Evolutionary conservation across 2,888 invertebrate species (phyloP).

Genomic region (Bembecia ichneumoniformis): DNA sequence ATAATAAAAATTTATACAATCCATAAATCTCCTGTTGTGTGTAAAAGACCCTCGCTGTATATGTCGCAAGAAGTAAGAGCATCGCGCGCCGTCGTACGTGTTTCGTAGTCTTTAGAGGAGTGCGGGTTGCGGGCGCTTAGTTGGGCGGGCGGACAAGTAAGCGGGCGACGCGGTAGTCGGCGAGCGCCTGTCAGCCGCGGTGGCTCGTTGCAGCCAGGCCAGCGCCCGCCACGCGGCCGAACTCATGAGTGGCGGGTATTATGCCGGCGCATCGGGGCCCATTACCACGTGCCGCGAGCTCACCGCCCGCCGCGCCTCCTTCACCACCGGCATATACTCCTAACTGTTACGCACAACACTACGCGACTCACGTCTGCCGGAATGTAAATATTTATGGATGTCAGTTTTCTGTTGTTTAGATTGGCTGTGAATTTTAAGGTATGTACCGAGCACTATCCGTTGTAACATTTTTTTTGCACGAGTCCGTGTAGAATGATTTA

Average conservation of each 20-base stretch:
- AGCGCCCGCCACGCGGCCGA: constrained; percentile 10
- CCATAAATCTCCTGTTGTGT: too few species aligned
- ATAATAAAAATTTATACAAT: too few species aligned
- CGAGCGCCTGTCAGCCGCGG: constrained; percentile 2
- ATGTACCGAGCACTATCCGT: constrained; percentile 51
- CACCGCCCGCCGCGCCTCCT: constrained; percentile 33
- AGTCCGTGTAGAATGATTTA: constrained; percentile 24
- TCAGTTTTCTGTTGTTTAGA: constrained; percentile 72
- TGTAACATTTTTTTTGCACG: constrained; percentile 55
- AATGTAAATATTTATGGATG: constrained; percentile 73
- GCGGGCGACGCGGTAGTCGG: constrained; percentile 1
- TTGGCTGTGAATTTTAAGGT: constrained; percentile 72
- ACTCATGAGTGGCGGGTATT: constrained; percentile 29
- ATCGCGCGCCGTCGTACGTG: too few species aligned
- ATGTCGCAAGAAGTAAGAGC: too few species aligned
- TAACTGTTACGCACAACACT: constrained; percentile 46
- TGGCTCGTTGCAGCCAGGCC: constrained; percentile 15
- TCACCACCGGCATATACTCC: constrained; percentile 30
- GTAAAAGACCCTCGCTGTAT: too few species aligned
- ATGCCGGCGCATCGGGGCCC: constrained; percentile 57
- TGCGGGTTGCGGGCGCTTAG: constrained; percentile 10
- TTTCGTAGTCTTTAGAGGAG: too few species aligned
- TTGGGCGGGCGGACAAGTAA: constrained; percentile 29
- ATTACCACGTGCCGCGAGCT: constrained; percentile 46
- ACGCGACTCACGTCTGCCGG: constrained; percentile 53